These are phyloP conservation scores for Perca schrenkii DNA, from an alignment of 2,113 vertebrate genomes.

Conservation along the genomic window DNA sequence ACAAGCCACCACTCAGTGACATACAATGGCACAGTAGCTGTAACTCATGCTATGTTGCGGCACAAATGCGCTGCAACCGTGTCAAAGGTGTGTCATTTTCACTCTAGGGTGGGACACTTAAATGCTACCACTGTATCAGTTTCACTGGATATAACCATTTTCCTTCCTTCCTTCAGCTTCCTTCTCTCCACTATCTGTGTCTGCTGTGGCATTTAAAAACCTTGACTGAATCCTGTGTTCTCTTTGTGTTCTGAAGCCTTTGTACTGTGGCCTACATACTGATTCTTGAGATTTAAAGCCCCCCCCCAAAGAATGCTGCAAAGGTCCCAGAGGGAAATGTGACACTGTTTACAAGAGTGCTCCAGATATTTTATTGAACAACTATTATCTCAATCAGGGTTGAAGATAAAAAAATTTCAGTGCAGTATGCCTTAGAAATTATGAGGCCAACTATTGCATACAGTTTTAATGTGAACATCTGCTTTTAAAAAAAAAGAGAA, in stretches of 20 bases:
- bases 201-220: conserved; percentile 44
- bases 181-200: conserved; percentile 2
- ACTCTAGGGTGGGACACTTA: background rate
- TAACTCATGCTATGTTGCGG: background rate
- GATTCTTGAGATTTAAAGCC: conserved; percentile 48
- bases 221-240: conserved; percentile 36
- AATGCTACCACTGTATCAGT: background rate
- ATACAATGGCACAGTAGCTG: background rate
- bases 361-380: conserved; percentile 64
- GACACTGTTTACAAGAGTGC: conserved; percentile 77
- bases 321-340: conserved; percentile 59
- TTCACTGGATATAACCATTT: background rate
- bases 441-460: background rate
- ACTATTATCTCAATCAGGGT: conserved; percentile 59
- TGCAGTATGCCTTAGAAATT: background rate
- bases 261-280: conserved; percentile 70
- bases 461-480: conserved; percentile 1
- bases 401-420: conserved; percentile 6
- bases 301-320: conserved; percentile 52
- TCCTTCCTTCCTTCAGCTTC: background rate
- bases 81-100: background rate
- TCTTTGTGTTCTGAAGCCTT: conserved; percentile 41
- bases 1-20: background rate
- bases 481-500: background rate
- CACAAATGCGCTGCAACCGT: background rate